These are phyloP conservation scores for Pseudocheirus occidentalis DNA, from an alignment of 2,797 vertebrate species.

Conservation along the genomic window DNA sequence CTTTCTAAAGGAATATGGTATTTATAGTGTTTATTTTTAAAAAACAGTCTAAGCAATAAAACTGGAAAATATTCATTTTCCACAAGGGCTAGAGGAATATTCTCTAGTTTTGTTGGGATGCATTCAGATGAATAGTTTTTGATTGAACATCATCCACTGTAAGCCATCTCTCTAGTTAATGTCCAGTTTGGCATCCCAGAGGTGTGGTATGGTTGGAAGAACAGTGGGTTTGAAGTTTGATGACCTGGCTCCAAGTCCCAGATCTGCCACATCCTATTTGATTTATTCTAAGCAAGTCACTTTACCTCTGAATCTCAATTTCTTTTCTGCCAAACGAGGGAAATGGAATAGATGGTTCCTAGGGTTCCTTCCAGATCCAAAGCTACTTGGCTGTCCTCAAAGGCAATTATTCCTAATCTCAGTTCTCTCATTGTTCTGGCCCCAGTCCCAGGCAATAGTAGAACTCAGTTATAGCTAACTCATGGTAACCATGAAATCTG, in stretches of 20 bases:
- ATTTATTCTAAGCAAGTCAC: background rate
- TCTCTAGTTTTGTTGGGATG: rapidly evolving
- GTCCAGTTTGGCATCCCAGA: background rate
- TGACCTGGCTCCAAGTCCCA: background rate
- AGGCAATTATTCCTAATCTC: background rate
- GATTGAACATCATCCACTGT: rapidly evolving
- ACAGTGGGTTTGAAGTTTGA: background rate
- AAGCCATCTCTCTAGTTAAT: background rate
- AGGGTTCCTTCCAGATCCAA: background rate
- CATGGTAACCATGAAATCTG: background rate
- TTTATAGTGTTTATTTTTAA: background rate
- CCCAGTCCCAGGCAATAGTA: background rate
- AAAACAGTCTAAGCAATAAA: background rate
- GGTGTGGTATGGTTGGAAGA: background rate
- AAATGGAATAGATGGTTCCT: background rate
- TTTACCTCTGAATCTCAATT: background rate
- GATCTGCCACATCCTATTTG: background rate
- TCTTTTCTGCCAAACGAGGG: background rate
- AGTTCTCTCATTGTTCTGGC: background rate
- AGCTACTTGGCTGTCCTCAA: background rate
- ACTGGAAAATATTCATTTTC: too few relatives aligned
- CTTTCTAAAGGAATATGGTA: rapidly evolving
- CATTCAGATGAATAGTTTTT: background rate
- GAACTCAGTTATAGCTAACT: background rate
- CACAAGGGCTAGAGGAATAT: background rate